Base-by-base conservation (phyloP, 2,113 vertebrate genomes). In the Himantopus leucocephalus region DNA sequence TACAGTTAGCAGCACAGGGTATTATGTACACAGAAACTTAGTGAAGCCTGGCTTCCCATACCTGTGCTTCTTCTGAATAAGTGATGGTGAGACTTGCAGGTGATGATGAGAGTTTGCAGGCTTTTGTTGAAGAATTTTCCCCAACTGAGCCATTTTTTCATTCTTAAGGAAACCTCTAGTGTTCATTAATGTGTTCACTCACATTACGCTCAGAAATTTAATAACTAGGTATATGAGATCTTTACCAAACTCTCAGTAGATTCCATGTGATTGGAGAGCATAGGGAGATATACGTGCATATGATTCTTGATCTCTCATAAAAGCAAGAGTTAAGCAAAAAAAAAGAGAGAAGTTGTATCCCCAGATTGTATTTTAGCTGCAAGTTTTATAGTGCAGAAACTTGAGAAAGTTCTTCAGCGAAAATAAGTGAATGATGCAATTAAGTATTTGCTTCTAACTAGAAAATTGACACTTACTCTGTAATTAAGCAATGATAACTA, bases 331-430 rank as follows among this genome's bases (percentile, higher is more conserved):
- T 88, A 45, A 56, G 12, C 0, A 10, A 45, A 35, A 66, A 50
- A 22, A 39, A 20, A 30, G 0, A 27, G 4, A 50, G 3, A 17
- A 16, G 2, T 76, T 64, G 0, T 48, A 62, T 39, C 5, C 5
- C 6, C 66, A 4, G 14, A 15, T 20, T 43, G 5, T 14, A 41
- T 81, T 87, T 74, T 14, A 71, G 4, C 3, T 0, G 0, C 6
- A 30, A 84, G n/a, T 55, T 94, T 77, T 67, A 72, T 5, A 60
- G 3, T 41, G 29, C 8, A 55, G 79, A 81, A 73, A 39, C 20
- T 59, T 78, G 37, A 87, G n/a, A 30, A 91, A 67, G 30, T 41
- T 63, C 17, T 90, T 89, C 8, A 75, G 26, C 11, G 74, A 90
- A 80, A 93, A 48, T 34, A 56, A 60, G 16, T 23, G 41, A 80